Percentiles rank a stretch among this genome's conserved stretches.
These are phyloP conservation scores for Matsumurasca onukii DNA, from an alignment of 1,140 invertebrate species.

Conservation along the genomic window DNA sequence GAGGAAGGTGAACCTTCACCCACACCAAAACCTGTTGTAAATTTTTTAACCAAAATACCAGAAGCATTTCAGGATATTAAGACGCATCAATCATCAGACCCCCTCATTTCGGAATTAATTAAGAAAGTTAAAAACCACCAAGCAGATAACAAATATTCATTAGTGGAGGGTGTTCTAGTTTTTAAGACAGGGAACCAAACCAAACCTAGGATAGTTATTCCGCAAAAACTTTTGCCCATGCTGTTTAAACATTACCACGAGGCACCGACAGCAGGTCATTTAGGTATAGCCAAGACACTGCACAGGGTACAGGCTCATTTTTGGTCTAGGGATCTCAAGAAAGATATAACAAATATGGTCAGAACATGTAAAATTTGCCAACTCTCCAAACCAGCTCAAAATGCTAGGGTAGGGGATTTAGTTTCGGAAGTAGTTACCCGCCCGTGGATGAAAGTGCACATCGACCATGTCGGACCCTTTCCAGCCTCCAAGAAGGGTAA, in stretches of 20 bases:
- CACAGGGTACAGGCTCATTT: not conserved
- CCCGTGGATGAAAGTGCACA: not conserved
- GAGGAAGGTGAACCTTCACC: not conserved
- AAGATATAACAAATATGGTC: not conserved
- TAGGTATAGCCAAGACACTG: not conserved
- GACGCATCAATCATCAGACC: not conserved
- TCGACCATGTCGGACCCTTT: not conserved
- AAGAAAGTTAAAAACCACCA: not conserved
- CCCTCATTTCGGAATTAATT: not conserved
- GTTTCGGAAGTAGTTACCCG: not conserved
- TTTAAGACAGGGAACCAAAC: not conserved
- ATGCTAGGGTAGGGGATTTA: not conserved
- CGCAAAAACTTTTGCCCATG: not conserved
- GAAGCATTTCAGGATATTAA: not conserved
- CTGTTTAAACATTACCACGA: slow-evolving; percentile 10
- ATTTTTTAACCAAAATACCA: slow-evolving; percentile 1
- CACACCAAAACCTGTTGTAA: not conserved
- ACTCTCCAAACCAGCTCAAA: not conserved
- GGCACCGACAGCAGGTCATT: not conserved
- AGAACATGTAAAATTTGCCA: not conserved
- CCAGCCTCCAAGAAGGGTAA: slow-evolving; percentile 1
- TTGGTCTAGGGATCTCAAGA: not conserved
- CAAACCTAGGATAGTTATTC: slow-evolving; percentile 8
- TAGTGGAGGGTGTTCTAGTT: not conserved
- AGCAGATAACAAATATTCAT: not conserved